Base-by-base conservation (phyloP, 1,140 invertebrate species). In the Sarcophaga bullata region DNA sequence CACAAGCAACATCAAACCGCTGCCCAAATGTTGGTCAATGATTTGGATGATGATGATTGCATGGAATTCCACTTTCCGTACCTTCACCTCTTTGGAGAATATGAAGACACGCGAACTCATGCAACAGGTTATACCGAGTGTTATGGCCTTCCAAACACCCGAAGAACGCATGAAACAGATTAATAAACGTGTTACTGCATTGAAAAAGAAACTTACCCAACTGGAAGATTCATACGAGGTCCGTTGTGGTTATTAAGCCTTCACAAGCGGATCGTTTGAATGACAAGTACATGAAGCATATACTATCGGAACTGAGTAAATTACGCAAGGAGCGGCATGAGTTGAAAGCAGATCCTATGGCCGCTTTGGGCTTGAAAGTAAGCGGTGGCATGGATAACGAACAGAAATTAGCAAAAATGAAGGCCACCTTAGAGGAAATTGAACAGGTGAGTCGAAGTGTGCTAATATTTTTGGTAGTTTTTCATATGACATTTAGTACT, bases 221-320 rank as follows among this genome's bases (percentile, higher is more conserved):
- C 96, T 96, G 89, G 97, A 98, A 89, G 94, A 94, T 68, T 95
- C 95, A 8, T 97, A 97, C 90, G 96, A 98, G 88, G 91, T 91
- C 47, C 94, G 95, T 81, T 93, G 95, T 89, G 97, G 97, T 7
- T 96, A 95, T 89, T n/a, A 91, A 95, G n/a, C n/a, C 97, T 0
- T 97, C 96, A 50, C 95, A 97, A 83, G 94, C 94, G 15, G 97
- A 98, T 85, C 97, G 97, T 84, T 93, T 97, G 89, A 95, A 95
- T 80, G 95, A 97, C 86, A 94, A 94, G 50, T 95, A 95, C 84
- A 94, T 97, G 48, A 96, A 95, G 85, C 94, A 95, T 84, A 91
- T 94, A 17, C 92, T 95, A 85, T 90, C 92, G 49, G 95, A 96
- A 84, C 89, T 97, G 72, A 94, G 93, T 85, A 96, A 96, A 88